These are phyloP conservation scores for Clarias macrocephalus DNA, from an alignment of 2,113 vertebrate species.

Conservation along the genomic window DNA sequence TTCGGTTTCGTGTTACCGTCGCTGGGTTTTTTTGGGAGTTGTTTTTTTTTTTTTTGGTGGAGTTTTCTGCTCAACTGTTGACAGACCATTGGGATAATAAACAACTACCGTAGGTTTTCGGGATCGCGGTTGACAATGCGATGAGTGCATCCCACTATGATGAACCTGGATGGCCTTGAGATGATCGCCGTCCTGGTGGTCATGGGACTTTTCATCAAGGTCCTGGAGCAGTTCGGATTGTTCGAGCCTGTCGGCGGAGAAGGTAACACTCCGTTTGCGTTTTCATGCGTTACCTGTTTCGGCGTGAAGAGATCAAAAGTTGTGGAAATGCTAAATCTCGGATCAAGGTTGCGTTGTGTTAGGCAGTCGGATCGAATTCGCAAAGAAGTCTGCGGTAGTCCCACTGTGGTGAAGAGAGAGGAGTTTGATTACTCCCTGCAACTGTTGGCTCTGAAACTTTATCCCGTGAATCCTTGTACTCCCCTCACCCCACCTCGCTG, in stretches of 20 bases:
- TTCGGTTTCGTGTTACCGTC: not conserved
- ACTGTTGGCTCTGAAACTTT: constrained; percentile 68
- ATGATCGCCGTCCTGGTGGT: constrained; percentile 96
- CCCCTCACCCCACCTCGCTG: constrained; percentile 58
- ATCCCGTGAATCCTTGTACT: constrained; percentile 62
- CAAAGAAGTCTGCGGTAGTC: not conserved
- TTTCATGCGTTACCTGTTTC: not conserved
- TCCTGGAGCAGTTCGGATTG: constrained; percentile 95
- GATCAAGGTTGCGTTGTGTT: not conserved
- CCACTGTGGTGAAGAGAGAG: constrained; percentile 50
- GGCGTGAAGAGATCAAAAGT: not conserved
- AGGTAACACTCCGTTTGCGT: constrained; percentile 70
- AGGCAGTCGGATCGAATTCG: not conserved
- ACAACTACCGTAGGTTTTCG: not conserved
- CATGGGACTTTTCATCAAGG: constrained; percentile 95
- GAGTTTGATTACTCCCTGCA: constrained; percentile 62
- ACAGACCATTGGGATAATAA: constrained; percentile 21
- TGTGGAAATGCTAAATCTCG: not conserved
- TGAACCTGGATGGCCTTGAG: constrained; percentile 98
- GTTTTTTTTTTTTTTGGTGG: not conserved
- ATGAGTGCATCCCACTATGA: constrained; percentile 72
- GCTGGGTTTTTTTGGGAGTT: not conserved
- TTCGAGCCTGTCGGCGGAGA: constrained; percentile 91
- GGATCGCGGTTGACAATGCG: constrained; percentile 24
- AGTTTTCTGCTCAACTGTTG: constrained; percentile 2